These are phyloP conservation scores for Pristionchus exspectatus DNA, from an alignment of 2,888 invertebrate genomes.

Conservation along the genomic window DNA sequence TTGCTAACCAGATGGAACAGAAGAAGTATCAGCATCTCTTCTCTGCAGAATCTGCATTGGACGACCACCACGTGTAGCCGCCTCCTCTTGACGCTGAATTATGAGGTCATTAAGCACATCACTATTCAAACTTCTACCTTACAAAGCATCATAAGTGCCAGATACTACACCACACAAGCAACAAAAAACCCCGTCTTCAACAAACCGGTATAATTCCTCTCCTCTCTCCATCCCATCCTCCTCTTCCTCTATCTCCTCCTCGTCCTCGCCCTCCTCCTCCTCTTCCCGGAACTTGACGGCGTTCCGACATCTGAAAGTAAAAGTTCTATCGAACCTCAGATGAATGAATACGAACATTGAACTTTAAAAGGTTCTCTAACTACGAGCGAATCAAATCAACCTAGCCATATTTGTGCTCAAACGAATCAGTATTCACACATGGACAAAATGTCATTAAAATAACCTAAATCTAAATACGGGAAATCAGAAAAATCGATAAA, in stretches of 20 bases:
- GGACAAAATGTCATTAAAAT: neutral
- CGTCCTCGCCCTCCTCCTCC: neutral
- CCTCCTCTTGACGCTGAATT: conserved; percentile 13
- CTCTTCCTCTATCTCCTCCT: conserved; percentile 24
- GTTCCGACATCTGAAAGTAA: conserved; percentile 13
- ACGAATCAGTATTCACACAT: neutral
- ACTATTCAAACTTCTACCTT: no score
- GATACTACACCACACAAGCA: no score
- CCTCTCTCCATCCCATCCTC: conserved; percentile 40
- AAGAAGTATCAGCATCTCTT: neutral
- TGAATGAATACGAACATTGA: neutral
- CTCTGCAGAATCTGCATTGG: conserved; percentile 38
- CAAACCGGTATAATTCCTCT: neutral
- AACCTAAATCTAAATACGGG: neutral
- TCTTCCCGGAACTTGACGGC: conserved; percentile 12
- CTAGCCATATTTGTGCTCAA: neutral
- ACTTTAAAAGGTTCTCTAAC: neutral
- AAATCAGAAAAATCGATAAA: neutral
- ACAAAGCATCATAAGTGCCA: no score
- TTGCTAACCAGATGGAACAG: neutral
- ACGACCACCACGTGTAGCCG: neutral
- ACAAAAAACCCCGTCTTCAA: neutral
- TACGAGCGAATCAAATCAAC: neutral
- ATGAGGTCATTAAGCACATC: no score
- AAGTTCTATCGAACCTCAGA: neutral